phyloP scores from a whole-genome alignment of 2,113 vertebrate genomes.

The Dipodomys spectabilis region DNA sequence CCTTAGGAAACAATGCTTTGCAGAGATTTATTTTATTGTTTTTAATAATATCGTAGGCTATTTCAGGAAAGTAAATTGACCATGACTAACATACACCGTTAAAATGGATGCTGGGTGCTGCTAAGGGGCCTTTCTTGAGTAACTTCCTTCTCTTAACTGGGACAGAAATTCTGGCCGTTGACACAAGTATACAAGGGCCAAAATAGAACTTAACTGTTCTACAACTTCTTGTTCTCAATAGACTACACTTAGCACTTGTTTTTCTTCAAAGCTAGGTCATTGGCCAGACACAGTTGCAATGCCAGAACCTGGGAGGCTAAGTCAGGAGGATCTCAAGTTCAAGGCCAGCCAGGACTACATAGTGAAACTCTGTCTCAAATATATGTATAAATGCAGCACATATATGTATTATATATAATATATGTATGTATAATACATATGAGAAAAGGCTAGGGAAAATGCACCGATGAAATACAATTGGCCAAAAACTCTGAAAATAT shows the following conservation, averaged over 20 bases:
- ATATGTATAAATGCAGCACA: background rate
- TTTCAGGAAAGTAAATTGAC: constrained; percentile 46
- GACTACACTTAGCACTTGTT: background rate
- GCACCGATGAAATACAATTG: background rate
- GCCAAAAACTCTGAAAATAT: constrained; percentile 23
- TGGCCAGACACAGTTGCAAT: background rate
- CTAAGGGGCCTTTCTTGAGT: constrained; percentile 20
- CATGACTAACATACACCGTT: background rate
- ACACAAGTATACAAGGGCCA: background rate
- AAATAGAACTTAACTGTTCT: background rate
- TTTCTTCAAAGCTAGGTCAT: background rate
- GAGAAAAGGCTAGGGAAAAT: constrained; percentile 20
- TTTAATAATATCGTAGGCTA: constrained; percentile 41
- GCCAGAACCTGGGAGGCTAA: background rate
- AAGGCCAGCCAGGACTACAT: background rate
- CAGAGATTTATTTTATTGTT: background rate
- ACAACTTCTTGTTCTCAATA: constrained; percentile 27
- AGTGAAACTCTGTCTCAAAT: background rate
- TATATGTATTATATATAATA: background rate
- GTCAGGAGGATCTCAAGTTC: background rate
- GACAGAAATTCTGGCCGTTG: constrained; percentile 31
- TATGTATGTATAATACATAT: background rate
- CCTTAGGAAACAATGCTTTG: constrained; percentile 32
- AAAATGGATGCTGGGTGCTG: constrained; percentile 6
- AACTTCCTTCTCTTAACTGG: constrained; percentile 48